Conservation (phyloP, 2,888 invertebrate genomes). For the Chrysomela aeneicollis region DNA sequence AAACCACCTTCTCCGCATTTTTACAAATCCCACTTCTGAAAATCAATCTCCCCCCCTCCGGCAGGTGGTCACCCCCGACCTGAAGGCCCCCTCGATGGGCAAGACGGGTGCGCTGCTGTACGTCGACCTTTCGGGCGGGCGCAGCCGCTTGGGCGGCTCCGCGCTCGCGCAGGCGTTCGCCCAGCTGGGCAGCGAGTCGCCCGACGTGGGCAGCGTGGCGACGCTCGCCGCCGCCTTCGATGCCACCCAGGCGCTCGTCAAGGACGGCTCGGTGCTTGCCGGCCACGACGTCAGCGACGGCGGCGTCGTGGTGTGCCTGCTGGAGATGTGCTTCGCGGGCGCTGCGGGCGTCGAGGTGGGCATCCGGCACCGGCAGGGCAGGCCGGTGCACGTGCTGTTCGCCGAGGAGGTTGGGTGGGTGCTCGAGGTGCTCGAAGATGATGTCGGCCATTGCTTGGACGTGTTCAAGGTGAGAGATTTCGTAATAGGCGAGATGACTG, state of each 20-base stretch:
- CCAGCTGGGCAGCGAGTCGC: slow-evolving; percentile 72
- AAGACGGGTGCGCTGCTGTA: slow-evolving; percentile 75
- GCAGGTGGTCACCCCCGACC: slow-evolving; percentile 83
- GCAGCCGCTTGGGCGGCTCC: slow-evolving; percentile 87
- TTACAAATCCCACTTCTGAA: too few species aligned
- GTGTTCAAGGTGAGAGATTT: slow-evolving; percentile 64
- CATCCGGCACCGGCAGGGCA: slow-evolving; percentile 65
- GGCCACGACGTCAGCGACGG: slow-evolving; percentile 99
- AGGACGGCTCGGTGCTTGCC: slow-evolving; percentile 74
- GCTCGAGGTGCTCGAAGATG: slow-evolving; percentile 71
- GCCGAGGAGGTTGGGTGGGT: slow-evolving; percentile 89
- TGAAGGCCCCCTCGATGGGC: slow-evolving; percentile 73
- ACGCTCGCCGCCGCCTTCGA: slow-evolving; percentile 79
- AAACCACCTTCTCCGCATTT: too few species aligned
- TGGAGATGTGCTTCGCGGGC: slow-evolving; percentile 98
- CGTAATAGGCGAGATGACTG: too few species aligned
- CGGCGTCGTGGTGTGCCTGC: slow-evolving; percentile 84
- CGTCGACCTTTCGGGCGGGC: slow-evolving; percentile 78
- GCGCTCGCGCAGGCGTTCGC: slow-evolving; percentile 88
- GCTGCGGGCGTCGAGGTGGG: slow-evolving; percentile 79
- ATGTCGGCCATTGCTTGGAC: slow-evolving; percentile 68
- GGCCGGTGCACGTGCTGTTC: slow-evolving; percentile 75
- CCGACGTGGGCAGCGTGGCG: slow-evolving; percentile 80
- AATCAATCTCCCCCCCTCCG: too few species aligned
- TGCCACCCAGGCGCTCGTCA: slow-evolving; percentile 83